phyloP scores from a whole-genome alignment of 2,888 invertebrate genomes.

The Lordiphosa fenestrarum region DNA sequence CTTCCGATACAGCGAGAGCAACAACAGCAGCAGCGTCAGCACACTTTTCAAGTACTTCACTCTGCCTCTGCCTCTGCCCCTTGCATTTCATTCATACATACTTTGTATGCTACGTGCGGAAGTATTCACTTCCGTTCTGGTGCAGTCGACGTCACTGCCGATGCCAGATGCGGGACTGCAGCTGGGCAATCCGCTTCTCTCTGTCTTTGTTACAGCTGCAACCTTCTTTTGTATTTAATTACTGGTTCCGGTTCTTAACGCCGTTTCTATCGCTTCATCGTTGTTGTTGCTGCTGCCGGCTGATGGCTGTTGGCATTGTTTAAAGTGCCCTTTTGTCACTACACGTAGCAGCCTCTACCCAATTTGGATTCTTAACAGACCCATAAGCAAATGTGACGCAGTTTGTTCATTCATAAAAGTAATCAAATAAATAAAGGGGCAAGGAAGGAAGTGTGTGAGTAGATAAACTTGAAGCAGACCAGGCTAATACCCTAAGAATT shows the following conservation, averaged over 20 bases:
- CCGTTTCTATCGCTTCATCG: conserved; percentile 39
- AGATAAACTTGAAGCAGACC: conserved; percentile 11
- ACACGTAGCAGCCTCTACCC: conserved; percentile 46
- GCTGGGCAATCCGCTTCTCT: conserved; percentile 37
- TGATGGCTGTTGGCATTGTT: conserved; percentile 32
- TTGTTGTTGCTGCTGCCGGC: conserved; percentile 24
- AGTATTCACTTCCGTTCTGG: conserved; percentile 70
- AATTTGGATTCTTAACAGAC: conserved; percentile 35
- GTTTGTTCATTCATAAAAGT: conserved; percentile 27
- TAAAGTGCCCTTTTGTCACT: conserved; percentile 60
- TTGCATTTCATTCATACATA: conserved; percentile 22
- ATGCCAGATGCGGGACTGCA: conserved; percentile 42
- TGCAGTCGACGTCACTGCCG: conserved; percentile 19
- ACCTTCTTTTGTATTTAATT: conserved; percentile 68
- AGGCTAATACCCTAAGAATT: conserved; percentile 8
- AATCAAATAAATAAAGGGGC: neutral
- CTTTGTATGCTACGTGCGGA: conserved; percentile 59
- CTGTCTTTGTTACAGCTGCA: conserved; percentile 13
- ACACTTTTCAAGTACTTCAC: conserved; percentile 11
- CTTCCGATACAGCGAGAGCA: conserved; percentile 21
- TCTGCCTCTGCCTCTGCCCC: no score
- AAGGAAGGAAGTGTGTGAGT: conserved; percentile 7
- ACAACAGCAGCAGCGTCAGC: neutral
- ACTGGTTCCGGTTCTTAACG: conserved; percentile 76
- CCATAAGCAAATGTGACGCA: conserved; percentile 42